Percentiles rank a stretch among this genome's conserved stretches.
These are phyloP conservation scores for Brachyalestes nurse DNA, from an alignment of 2,797 vertebrate genomes.

Conservation along the genomic window DNA sequence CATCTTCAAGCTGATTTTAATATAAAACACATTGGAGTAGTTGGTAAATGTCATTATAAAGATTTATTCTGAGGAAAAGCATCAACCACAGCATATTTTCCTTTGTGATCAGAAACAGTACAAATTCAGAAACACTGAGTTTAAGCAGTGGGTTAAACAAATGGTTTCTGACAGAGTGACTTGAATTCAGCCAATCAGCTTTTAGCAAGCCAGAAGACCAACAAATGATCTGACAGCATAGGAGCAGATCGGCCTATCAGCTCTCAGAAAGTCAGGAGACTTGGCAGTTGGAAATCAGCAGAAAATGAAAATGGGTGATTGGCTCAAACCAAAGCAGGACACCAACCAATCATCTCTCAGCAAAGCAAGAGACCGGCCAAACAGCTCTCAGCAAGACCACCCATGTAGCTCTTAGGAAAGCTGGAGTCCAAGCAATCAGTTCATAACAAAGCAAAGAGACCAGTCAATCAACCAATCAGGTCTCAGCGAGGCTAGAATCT, in stretches of 20 bases:
- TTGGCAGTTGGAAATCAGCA: not conserved
- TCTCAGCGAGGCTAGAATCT: not conserved
- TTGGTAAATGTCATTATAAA: constrained; percentile 16
- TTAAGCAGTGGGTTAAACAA: constrained; percentile 3
- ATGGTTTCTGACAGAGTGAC: constrained; percentile 1
- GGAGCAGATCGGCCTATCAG: not conserved
- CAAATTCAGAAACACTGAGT: not conserved
- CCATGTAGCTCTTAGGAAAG: not conserved
- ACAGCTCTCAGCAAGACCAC: not conserved
- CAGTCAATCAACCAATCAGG: not conserved
- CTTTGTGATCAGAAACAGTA: constrained; percentile 4
- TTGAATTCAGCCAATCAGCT: not conserved
- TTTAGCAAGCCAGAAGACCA: not conserved
- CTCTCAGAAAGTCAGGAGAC: not conserved
- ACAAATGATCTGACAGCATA: not conserved
- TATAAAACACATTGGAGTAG: constrained; percentile 10
- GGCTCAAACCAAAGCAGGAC: not conserved
- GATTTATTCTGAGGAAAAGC: constrained; percentile 9
- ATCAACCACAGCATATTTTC: constrained; percentile 17
- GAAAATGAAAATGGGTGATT: not conserved
- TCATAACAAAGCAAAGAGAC: not conserved
- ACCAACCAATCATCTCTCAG: not conserved
- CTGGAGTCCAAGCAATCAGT: not conserved
- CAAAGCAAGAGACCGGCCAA: not conserved
- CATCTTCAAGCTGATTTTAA: not conserved